Percentiles rank a stretch among this genome's conserved stretches.
These are phyloP conservation scores for Eupithecia pulchellata DNA, from an alignment of 2,888 invertebrate genomes.

Conservation along the genomic window DNA sequence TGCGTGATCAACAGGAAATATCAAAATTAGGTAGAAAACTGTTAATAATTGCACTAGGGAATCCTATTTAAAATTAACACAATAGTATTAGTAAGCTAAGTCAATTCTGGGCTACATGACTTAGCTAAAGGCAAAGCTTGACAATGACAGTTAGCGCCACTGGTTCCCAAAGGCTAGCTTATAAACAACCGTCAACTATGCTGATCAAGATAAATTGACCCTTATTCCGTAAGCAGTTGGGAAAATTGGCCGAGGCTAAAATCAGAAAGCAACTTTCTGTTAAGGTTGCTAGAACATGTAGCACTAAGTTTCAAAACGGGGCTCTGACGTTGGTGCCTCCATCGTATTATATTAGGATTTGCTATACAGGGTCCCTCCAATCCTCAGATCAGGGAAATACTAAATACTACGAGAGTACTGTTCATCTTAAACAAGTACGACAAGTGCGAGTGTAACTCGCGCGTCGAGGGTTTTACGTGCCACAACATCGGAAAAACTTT, in stretches of 20 bases:
- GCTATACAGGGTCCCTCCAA: not conserved
- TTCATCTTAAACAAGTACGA: too few relatives aligned
- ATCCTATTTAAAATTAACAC: not conserved
- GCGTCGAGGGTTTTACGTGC: too few relatives aligned
- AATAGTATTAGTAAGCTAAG: conserved; percentile 52
- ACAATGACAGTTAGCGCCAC: conserved; percentile 72
- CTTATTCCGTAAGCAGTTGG: conserved; percentile 36
- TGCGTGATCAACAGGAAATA: not conserved
- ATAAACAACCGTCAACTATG: conserved; percentile 35
- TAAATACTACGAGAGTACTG: not conserved
- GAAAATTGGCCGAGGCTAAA: conserved; percentile 11
- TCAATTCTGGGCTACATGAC: conserved; percentile 63
- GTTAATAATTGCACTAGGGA: not conserved
- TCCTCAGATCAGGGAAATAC: not conserved
- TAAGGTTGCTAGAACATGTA: conserved; percentile 54
- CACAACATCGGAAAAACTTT: too few relatives aligned
- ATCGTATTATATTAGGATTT: not conserved
- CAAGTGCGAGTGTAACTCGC: too few relatives aligned
- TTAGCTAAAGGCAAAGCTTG: conserved; percentile 67
- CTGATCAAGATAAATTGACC: conserved; percentile 34
- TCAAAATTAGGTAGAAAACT: not conserved
- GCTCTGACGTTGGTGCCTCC: conserved; percentile 58
- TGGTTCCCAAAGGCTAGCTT: conserved; percentile 57
- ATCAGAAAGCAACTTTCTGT: conserved; percentile 18
- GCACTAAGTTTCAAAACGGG: conserved; percentile 65